Base-by-base conservation (phyloP, 2,888 invertebrate genomes). In the Tinea pellionella region DNA sequence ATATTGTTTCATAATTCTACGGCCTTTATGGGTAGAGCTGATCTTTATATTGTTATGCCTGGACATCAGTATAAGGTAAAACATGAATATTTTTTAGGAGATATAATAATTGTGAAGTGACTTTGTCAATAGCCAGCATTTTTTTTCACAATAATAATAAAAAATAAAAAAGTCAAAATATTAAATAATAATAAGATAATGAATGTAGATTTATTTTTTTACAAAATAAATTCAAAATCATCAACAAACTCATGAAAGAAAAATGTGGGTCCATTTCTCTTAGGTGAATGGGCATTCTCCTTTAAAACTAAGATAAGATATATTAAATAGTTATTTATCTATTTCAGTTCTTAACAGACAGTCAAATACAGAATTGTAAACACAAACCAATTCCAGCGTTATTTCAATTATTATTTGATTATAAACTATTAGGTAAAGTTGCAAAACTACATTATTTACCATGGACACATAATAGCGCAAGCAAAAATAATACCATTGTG, bases 361-460 rank as follows among this genome's bases (percentile, higher is more conserved):
- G 79, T 56, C 77, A 87, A 56, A 76, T 88, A 58, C 89, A 90
- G 62, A 80, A 84, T 63, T 91, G 90, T 63, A 88, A 90, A 64
- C 92, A 93, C 66, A 88, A 90, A 65, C 77, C 89, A 3, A 72
- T 86, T 12, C 88, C 91, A 56, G 88, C 93, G 24, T 70, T 94
- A 18, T 93, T 93, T 68, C 91, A 93, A 77, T 73, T 91, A 53
- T 79, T 94, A 37, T 94, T 94, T 72, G 88, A 92, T 65, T 87
- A 79, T 66, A 80, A 90, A 68, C 71, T 91, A 15, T 72, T 94
- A 12, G 88, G 88, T 2, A 89, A 87, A 71, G 78, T 92, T 62
- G 90, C 92, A 0, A 88, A 90, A 63, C 80, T 89, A n/a, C 88
- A 90, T 57, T 93, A 91, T 73, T 67, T 93, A 58, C 94, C 94